These are phyloP conservation scores for Taeniopygia guttata DNA, from an alignment of 2,797 vertebrate species.

Conservation along the genomic window DNA sequence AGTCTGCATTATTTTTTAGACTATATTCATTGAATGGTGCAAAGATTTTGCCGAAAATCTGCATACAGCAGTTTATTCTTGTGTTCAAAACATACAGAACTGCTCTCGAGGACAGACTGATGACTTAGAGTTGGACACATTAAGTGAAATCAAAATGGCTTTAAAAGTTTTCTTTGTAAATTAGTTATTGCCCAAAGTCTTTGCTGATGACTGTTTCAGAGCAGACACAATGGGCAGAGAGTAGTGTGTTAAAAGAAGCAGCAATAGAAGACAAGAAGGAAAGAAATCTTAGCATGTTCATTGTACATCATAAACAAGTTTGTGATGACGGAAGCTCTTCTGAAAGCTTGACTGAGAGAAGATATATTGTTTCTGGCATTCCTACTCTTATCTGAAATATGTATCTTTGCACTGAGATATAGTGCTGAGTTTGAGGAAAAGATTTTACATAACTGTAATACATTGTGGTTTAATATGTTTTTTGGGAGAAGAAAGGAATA, in stretches of 20 bases:
- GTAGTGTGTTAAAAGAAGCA: background rate
- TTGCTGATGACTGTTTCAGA: background rate
- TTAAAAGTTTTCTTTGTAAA: background rate
- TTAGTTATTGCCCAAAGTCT: background rate
- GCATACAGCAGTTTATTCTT: background rate
- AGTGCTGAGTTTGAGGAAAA: background rate
- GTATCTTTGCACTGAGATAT: background rate
- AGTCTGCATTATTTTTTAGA: background rate
- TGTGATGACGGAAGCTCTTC: background rate
- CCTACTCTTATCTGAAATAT: background rate
- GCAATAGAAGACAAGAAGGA: background rate
- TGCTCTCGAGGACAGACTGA: background rate
- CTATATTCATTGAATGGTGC: background rate
- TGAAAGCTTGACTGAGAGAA: background rate
- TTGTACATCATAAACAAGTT: background rate
- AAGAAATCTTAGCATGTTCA: background rate
- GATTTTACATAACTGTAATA: background rate
- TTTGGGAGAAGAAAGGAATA: background rate
- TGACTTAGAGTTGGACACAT: background rate
- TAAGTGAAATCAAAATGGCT: background rate
- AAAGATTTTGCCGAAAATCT: background rate
- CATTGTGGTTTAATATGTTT: background rate
- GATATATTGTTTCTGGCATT: background rate
- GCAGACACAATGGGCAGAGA: background rate
- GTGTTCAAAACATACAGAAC: background rate